These are phyloP conservation scores for Autographa pulchrina DNA, from an alignment of 2,888 invertebrate species.

Conservation along the genomic window DNA sequence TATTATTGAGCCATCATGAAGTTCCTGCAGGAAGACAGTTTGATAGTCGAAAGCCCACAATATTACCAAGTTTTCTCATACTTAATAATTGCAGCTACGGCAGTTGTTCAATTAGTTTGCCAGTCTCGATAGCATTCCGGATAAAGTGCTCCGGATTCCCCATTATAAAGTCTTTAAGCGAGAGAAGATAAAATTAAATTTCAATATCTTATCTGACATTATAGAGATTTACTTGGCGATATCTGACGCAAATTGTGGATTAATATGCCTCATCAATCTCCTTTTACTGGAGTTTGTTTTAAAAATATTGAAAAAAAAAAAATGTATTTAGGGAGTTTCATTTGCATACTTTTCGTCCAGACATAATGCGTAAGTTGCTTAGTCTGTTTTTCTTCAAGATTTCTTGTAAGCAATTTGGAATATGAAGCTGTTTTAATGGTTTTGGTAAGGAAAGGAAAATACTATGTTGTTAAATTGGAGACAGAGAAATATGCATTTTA, in stretches of 20 bases:
- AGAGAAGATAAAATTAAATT: conserved; percentile 76
- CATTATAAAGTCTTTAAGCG: conserved; percentile 76
- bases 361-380: too few species aligned
- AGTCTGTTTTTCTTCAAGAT: too few species aligned
- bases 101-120: conserved; percentile 73
- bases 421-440: too few species aligned
- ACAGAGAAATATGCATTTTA: background rate
- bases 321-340: background rate
- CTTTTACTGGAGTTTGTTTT: conserved; percentile 23
- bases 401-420: too few species aligned
- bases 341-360: background rate
- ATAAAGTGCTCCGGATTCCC: conserved; percentile 67
- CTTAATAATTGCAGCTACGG: conserved; percentile 65
- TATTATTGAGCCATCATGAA: conserved; percentile 34
- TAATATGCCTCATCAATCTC: conserved; percentile 59
- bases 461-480: background rate
- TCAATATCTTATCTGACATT: conserved; percentile 75
- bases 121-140: conserved; percentile 60
- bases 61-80: conserved; percentile 64
- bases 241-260: conserved; percentile 60
- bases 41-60: conserved; percentile 52
- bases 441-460: too few species aligned
- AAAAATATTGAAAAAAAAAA: conserved; percentile 18
- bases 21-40: conserved; percentile 50
- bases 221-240: conserved; percentile 62